Percentiles rank a stretch among this genome's conserved stretches.
phyloP scores from a whole-genome alignment of 2,888 invertebrate species.

The Oscheius sp. region DNA sequence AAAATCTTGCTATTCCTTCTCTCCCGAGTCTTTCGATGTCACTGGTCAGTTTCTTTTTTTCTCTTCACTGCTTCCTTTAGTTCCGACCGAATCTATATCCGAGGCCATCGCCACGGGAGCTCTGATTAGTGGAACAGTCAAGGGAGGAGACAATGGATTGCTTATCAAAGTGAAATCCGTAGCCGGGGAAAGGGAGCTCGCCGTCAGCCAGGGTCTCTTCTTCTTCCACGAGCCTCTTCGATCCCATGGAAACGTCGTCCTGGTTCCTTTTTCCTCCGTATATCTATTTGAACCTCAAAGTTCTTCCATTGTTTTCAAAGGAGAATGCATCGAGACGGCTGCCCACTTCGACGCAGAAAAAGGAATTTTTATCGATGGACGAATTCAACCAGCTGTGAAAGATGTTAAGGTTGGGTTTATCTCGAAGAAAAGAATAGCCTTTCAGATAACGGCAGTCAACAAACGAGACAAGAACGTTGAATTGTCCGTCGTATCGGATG shows the following conservation, averaged over 20 bases:
- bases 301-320: slow-evolving; percentile 19
- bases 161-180: slow-evolving; percentile 28
- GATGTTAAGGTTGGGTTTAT: slow-evolving; percentile 70
- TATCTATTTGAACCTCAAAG: slow-evolving; percentile 60
- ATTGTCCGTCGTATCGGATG: slow-evolving; percentile 75
- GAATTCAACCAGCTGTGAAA: slow-evolving; percentile 75
- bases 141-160: slow-evolving; percentile 17
- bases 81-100: slow-evolving; percentile 13
- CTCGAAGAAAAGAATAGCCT: neutral
- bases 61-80: slow-evolving; percentile 4
- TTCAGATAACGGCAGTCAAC: slow-evolving; percentile 17
- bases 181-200: slow-evolving; percentile 44
- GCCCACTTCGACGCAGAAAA: slow-evolving; percentile 44
- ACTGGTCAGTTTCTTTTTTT: slow-evolving; percentile 34
- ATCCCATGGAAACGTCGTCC: slow-evolving; percentile 32
- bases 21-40: slow-evolving; percentile 32
- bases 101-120: slow-evolving; percentile 37
- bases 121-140: slow-evolving; percentile 33
- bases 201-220: slow-evolving; percentile 43
- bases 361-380: slow-evolving; percentile 78
- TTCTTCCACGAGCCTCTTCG: slow-evolving; percentile 47
- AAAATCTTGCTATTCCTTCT: slow-evolving; percentile 50
- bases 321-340: slow-evolving; percentile 49
- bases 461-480: slow-evolving; percentile 57
- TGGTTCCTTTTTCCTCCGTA: slow-evolving; percentile 46